Evolutionary conservation across 2,797 vertebrate genomes (phyloP).

Genomic region (Craterocephalus amniculus): DNA sequence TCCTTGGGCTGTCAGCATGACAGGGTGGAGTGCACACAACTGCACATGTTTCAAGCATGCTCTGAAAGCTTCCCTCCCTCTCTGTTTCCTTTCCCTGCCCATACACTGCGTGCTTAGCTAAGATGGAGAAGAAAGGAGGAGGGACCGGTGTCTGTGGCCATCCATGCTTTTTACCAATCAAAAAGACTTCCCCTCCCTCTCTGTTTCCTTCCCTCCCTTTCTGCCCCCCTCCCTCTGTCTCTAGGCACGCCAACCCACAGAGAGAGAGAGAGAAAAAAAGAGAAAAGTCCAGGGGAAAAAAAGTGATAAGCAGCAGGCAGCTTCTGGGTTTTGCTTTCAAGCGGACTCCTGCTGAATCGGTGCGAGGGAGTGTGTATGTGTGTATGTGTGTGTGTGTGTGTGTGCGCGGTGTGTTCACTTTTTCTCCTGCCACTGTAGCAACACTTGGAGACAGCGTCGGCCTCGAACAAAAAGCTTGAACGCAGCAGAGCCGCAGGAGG

Average conservation of each 20-base stretch:
- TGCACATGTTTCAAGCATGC: constrained; percentile 77
- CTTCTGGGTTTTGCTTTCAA: constrained; percentile 86
- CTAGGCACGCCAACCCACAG: constrained; percentile 67
- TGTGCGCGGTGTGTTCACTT: constrained; percentile 56
- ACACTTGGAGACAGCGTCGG: constrained; percentile 58
- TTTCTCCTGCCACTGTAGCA: constrained; percentile 71
- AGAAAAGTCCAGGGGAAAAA: constrained; percentile 72
- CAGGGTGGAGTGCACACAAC: constrained; percentile 55
- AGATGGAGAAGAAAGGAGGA: constrained; percentile 58
- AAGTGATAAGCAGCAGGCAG: constrained; percentile 79
- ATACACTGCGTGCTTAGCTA: constrained; percentile 27
- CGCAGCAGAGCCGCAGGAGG: constrained; percentile 66
- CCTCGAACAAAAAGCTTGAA: constrained; percentile 72
- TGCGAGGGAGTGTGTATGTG: constrained; percentile 43
- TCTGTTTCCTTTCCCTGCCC: constrained; percentile 50
- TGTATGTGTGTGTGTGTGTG: constrained; percentile 32
- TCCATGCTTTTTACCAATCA: constrained; percentile 77
- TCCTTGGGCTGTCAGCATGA: constrained; percentile 66
- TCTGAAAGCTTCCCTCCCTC: constrained; percentile 46
- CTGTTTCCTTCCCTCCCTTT: constrained; percentile 38
- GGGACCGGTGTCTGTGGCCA: constrained; percentile 49
- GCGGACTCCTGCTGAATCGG: constrained; percentile 78
- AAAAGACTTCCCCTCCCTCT: constrained; percentile 71
- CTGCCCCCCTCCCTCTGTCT: constrained; percentile 66
- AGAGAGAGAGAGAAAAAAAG: constrained; percentile 49